phyloP scores from a whole-genome alignment of 1,140 invertebrate species.

The Polypedilum pembai region DNA sequence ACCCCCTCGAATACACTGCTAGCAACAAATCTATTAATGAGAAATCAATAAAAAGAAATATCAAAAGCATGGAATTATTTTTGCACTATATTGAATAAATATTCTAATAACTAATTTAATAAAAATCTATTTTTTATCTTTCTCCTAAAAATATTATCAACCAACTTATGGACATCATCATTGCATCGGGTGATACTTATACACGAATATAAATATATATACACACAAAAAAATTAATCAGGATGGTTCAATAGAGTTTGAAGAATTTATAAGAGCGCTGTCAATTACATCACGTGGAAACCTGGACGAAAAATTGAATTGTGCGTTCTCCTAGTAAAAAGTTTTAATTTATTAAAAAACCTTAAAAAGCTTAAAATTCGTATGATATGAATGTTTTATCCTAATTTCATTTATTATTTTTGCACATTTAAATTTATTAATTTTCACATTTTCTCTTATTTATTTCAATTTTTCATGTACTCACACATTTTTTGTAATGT shows the following conservation, averaged over 20 bases:
- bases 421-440: background rate
- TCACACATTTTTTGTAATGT: too few relatives aligned
- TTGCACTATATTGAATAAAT: too few relatives aligned
- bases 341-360: conserved; percentile 22
- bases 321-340: conserved; percentile 56
- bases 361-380: conserved; percentile 1
- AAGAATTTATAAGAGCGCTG: conserved; percentile 92
- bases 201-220: background rate
- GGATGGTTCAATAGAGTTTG: conserved; percentile 97
- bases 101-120: too few relatives aligned
- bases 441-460: too few relatives aligned
- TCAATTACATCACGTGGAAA: conserved; percentile 94
- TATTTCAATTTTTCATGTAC: too few relatives aligned
- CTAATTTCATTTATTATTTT: background rate
- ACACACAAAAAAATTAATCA: conserved; percentile 41
- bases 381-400: background rate
- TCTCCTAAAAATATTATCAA: background rate
- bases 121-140: background rate
- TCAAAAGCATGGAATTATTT: too few relatives aligned
- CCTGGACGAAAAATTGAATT: conserved; percentile 92
- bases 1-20: too few relatives aligned
- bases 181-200: background rate
- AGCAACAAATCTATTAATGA: too few relatives aligned
- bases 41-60: too few relatives aligned
- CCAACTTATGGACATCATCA: background rate